Conservation (phyloP, 2,113 vertebrate species). For the Gorsachius goisagi region DNA sequence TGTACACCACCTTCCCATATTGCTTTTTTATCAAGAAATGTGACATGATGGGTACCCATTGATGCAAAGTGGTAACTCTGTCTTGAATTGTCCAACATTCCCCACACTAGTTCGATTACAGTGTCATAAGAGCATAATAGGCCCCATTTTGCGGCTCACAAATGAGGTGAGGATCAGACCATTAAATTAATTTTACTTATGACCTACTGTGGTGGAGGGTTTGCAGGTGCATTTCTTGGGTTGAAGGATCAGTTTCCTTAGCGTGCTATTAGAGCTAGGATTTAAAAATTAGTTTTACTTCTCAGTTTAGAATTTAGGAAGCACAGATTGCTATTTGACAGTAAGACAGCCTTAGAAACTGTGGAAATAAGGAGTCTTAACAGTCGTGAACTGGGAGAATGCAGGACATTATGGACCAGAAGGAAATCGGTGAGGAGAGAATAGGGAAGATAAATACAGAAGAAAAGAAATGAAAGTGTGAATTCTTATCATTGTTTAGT, state of each 20-base stretch:
- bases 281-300: not conserved
- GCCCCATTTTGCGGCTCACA: not conserved
- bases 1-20: not conserved
- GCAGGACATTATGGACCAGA: not conserved
- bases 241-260: not conserved
- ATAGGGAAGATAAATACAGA: not conserved
- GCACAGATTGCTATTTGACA: not conserved
- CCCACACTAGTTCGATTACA: not conserved
- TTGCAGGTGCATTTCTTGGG: not conserved
- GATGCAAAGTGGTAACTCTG: not conserved
- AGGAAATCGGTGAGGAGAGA: not conserved
- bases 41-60: not conserved
- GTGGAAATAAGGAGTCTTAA: not conserved
- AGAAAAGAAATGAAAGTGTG: not conserved
- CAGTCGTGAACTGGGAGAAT: not conserved
- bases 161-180: not conserved
- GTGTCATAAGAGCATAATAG: not conserved
- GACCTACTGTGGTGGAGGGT: not conserved
- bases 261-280: not conserved
- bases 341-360: not conserved
- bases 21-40: not conserved
- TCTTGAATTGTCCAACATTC: not conserved
- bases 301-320: not conserved
- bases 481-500: not conserved
- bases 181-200: not conserved